These are phyloP conservation scores for Podilymbus podiceps DNA, from an alignment of 2,113 vertebrate species.

Conservation along the genomic window DNA sequence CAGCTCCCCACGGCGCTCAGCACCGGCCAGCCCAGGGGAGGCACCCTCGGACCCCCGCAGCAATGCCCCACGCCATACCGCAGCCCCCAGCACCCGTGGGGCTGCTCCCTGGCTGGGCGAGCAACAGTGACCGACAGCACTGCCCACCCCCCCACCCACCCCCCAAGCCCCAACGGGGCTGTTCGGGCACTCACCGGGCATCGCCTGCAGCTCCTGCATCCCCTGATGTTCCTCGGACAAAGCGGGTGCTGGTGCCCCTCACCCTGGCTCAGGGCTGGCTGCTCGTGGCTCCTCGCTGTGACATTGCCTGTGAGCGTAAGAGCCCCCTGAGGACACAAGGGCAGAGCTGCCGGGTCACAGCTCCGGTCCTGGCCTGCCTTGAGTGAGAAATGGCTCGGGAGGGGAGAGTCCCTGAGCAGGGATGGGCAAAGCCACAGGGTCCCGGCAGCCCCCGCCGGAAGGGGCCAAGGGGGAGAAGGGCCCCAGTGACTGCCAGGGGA, in stretches of 20 bases:
- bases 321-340: neutral
- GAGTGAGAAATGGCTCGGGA: neutral
- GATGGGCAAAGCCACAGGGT: neutral
- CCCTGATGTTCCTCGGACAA: neutral
- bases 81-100: neutral
- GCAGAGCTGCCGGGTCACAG: neutral
- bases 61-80: too few species aligned
- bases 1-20: fast-evolving
- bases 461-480: neutral
- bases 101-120: too few species aligned
- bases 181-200: neutral
- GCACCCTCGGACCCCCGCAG: too few species aligned
- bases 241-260: neutral
- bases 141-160: too few species aligned
- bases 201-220: neutral
- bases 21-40: neutral
- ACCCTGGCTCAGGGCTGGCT: neutral
- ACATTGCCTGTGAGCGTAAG: neutral
- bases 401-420: neutral
- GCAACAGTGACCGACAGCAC: too few species aligned
- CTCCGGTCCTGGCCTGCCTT: neutral
- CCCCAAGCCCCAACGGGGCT: too few species aligned
- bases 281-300: neutral
- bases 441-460: neutral
- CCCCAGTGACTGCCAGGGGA: neutral